Conservation (phyloP, 2,113 vertebrate genomes). For the Alethe diademata region DNA sequence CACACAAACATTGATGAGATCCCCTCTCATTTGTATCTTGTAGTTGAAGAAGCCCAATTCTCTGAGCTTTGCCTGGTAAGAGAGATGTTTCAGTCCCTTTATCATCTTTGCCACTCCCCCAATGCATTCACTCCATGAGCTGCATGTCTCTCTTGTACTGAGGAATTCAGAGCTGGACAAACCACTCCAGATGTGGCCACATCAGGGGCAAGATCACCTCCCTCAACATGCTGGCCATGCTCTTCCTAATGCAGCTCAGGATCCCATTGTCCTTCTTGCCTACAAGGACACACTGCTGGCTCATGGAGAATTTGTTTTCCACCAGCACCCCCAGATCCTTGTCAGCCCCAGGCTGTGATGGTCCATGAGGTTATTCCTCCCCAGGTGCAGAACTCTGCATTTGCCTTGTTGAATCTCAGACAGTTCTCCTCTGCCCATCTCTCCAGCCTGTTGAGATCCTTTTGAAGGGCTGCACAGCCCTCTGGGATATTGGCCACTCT, state of each 20-base stretch:
- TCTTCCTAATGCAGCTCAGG: background rate
- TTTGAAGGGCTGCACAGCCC: no score
- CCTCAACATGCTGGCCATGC: background rate
- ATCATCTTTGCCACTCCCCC: background rate
- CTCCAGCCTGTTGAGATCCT: no score
- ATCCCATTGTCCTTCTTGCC: background rate
- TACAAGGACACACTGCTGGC: background rate
- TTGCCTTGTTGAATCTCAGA: background rate
- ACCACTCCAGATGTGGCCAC: background rate
- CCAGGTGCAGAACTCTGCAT: background rate
- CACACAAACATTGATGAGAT: background rate
- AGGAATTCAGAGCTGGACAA: background rate
- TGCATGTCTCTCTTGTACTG: background rate
- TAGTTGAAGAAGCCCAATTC: background rate
- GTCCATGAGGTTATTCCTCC: background rate
- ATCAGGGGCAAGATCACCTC: no score
- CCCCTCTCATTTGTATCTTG: background rate
- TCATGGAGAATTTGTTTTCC: background rate
- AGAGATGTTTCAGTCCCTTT: background rate
- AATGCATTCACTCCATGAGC: background rate
- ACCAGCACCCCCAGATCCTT: background rate
- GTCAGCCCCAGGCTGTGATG: background rate
- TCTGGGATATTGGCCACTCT: no score
- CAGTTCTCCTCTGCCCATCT: background rate
- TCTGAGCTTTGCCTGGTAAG: background rate